Conservation (phyloP, 2,888 invertebrate species). For the Sesia bembeciformis region DNA sequence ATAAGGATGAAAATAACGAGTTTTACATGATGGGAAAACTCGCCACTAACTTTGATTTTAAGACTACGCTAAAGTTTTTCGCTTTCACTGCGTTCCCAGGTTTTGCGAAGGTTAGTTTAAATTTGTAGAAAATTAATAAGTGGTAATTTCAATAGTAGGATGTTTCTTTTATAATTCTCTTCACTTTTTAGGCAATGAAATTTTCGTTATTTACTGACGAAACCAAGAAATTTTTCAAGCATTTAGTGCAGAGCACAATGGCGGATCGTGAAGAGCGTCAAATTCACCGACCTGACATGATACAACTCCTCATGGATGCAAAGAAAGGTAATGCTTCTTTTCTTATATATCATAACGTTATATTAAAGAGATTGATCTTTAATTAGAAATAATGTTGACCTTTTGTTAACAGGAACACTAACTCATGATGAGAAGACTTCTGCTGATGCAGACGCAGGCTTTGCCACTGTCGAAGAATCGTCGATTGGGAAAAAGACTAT, state of each 20-base stretch:
- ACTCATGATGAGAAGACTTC: conserved; percentile 10
- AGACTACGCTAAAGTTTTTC: conserved; percentile 22
- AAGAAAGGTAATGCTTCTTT: conserved; percentile 34
- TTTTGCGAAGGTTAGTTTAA: conserved; percentile 18
- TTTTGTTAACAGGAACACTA: conserved; percentile 12
- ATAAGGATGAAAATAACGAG: conserved; percentile 61
- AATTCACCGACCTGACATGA: conserved; percentile 69
- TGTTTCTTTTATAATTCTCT: not conserved
- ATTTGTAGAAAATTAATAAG: not conserved
- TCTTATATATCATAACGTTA: too few species aligned
- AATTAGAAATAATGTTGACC: not conserved
- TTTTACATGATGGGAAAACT: conserved; percentile 70
- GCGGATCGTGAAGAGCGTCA: conserved; percentile 48
- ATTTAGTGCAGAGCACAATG: conserved; percentile 51
- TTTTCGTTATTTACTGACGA: conserved; percentile 35
- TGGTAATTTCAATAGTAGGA: not conserved
- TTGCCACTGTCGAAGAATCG: conserved; percentile 31
- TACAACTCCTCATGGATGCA: conserved; percentile 68
- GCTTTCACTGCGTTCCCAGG: conserved; percentile 17
- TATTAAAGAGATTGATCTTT: too few species aligned
- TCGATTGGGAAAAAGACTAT: conserved; percentile 13
- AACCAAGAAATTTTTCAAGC: conserved; percentile 40
- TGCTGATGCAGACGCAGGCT: conserved; percentile 20
- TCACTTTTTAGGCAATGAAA: conserved; percentile 18
- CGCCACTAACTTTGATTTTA: conserved; percentile 32